Evolutionary conservation across 2,888 invertebrate genomes (phyloP), one percentile per base, ranked within the genome.

Genomic region (Eristalis pertinax): DNA sequence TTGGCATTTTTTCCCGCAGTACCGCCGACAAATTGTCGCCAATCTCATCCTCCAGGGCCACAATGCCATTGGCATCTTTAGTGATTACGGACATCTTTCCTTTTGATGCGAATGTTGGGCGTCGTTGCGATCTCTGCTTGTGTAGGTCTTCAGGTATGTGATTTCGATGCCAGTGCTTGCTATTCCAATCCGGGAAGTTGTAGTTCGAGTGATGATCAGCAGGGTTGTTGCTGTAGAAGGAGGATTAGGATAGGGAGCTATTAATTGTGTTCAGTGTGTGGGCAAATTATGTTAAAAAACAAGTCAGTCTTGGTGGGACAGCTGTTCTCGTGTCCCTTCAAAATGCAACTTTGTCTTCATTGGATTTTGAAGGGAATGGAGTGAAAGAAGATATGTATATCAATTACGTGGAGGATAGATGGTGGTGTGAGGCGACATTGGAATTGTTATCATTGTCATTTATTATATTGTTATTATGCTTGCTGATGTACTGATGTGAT

Each of bases 1-100:
- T 87, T 24, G 79, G 83, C 87, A 87, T 87, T 67, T 87, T 87
- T 76, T 87, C 87, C 1, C 87, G 87, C 11, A 87, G 15, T 8
- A 86, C 86, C 5, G 78, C 74, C 3, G 86, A 86, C 41, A 87
- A 38, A 64, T 84, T 73, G 35, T 80, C 76, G 0, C 68, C 79
- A 15, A 84, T 72, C 24, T 84, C 87, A 50, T 84, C 84, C 35
- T 80, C 84, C 29, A 73, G 75, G 11, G 22, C 7, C 10, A 50
- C 60, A 10, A 83, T 56, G 19, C 64, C 63, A 29, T 83, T 87
- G 4, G 78, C 8, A n/a, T 80, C 80, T 64, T 84, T 83, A 10
- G 72, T 72, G 8, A 80, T 35, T 11, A 84, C 60, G 0, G 87
- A 84, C 87, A 87, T 87, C 4, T 73, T 84, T 32, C 15, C 19